A percentile compares a stretch with the other conserved stretches of the same genome.
phyloP scores from a whole-genome alignment of 2,113 vertebrate genomes.

The Perccottus glenii region DNA sequence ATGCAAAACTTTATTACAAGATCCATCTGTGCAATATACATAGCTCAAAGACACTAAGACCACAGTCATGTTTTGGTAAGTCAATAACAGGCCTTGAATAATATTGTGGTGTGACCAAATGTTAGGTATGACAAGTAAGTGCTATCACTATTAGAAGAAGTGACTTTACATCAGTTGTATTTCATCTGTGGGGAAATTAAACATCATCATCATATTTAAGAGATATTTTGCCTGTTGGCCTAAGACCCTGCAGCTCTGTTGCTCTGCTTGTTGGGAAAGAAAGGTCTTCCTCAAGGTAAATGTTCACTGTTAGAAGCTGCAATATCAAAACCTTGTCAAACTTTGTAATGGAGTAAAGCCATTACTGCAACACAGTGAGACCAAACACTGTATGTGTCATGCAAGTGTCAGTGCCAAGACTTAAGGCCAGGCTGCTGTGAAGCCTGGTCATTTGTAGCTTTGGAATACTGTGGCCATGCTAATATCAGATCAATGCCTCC shows the following conservation, averaged over 20 bases:
- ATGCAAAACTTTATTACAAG: background rate
- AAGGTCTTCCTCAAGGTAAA: slow-evolving; percentile 51
- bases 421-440: slow-evolving; percentile 55
- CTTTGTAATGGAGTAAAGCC: slow-evolving; percentile 64
- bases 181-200: no score
- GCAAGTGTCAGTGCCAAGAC: slow-evolving; percentile 75
- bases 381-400: slow-evolving; percentile 80
- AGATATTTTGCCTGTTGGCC: background rate
- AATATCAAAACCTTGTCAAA: slow-evolving; percentile 37
- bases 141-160: no score
- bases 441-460: slow-evolving; percentile 71
- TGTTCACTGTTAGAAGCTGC: slow-evolving; percentile 44
- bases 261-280: slow-evolving; percentile 36
- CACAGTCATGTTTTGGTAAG: background rate
- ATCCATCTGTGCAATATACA: no score
- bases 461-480: slow-evolving; percentile 76
- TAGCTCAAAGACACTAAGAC: background rate
- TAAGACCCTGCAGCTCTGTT: background rate
- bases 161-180: no score
- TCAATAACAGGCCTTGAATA: no score
- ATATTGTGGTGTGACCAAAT: no score
- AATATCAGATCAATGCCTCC: slow-evolving; percentile 64
- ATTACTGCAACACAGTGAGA: slow-evolving; percentile 67
- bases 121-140: no score
- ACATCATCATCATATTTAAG: no score